Base-by-base conservation (phyloP, 2,888 invertebrate genomes). In the Ceramica pisi region DNA sequence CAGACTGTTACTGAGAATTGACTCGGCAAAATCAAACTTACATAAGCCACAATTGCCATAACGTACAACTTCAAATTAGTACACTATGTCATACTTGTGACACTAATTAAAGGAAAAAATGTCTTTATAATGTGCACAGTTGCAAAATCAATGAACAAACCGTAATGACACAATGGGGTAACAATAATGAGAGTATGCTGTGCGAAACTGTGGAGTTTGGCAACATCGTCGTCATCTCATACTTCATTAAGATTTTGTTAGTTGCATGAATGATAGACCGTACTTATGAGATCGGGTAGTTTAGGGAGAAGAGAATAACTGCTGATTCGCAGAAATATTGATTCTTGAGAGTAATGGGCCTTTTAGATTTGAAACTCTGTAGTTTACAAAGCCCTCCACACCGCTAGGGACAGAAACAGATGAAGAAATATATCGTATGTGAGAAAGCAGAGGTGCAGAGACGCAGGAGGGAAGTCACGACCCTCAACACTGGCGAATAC, bases 161-260 rank as follows among this genome's bases (percentile, higher is more conserved):
- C 81, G 67, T 80, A 79, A 78, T 90, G 88, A 88, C 86, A 89
- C 90, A 91, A 91, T 86, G 74, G 63, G 83, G 80, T 84, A 88
- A 89, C 90, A 90, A 91, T 90, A 88, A 90, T 91, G 92, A 89
- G 91, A 92, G 84, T 87, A 81, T 80, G 78, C 82, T 82, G 87
- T 86, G 82, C 85, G 89, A 88, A 86, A 85, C 70, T 61, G 35
- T 19, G 70, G 70, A 64, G 84, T 89, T 88, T 87, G 82, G 87
- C 78, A 90, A 90, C 82, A 68, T 61, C 81, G 66, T 72, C 83
- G 81, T 78, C 71, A 71, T 80, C 62, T 79, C 51, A 68, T 46
- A 79, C 59, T 72, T 78, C 61, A 62, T 62, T 68, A 41, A n/a
- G 14, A 56, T 55, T 62, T 62, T 56, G 41, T 56, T 53, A 10